Evolutionary conservation across 2,888 invertebrate species (phyloP).

Genomic region (Ochropacha duplaris): DNA sequence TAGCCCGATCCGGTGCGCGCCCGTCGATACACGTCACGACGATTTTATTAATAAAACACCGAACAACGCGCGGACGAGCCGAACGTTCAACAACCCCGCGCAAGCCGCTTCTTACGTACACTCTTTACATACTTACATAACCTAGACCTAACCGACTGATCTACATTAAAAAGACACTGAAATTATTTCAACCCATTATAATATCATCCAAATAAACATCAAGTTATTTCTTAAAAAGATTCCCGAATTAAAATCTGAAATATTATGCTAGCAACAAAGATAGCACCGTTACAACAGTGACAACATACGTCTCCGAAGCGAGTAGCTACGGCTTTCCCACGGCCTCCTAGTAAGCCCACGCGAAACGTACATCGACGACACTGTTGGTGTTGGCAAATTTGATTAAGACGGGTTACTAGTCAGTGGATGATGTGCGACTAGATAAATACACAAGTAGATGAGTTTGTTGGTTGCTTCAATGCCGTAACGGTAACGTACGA

Average conservation of each 20-base stretch:
- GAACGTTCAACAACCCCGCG: conserved; percentile 76
- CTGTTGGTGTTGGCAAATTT: conserved; percentile 29
- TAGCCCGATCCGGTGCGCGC: conserved; percentile 67
- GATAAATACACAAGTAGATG: neutral
- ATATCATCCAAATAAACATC: neutral
- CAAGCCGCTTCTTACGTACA: conserved; percentile 51
- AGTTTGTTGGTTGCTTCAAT: neutral
- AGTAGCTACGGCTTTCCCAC: conserved; percentile 63
- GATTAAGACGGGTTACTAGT: conserved; percentile 15
- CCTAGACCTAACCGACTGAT: conserved; percentile 40
- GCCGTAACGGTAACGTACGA: neutral
- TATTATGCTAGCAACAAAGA: conserved; percentile 23
- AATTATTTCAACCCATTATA: neutral
- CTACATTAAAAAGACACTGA: conserved; percentile 29
- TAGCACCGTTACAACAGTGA: conserved; percentile 61
- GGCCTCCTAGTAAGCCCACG: conserved; percentile 57
- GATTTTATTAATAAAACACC: conserved; percentile 79
- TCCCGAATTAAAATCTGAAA: conserved; percentile 10
- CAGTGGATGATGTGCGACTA: conserved; percentile 23
- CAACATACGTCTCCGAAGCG: conserved; percentile 34
- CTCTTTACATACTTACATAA: conserved; percentile 58
- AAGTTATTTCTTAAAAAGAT: conserved; percentile 2
- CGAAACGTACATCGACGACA: conserved; percentile 51
- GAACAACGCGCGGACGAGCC: conserved; percentile 60
- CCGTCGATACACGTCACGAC: conserved; percentile 75